Evolutionary conservation across 2,797 vertebrate genomes (phyloP).

Genomic region (Lagocephalus sceleratus): DNA sequence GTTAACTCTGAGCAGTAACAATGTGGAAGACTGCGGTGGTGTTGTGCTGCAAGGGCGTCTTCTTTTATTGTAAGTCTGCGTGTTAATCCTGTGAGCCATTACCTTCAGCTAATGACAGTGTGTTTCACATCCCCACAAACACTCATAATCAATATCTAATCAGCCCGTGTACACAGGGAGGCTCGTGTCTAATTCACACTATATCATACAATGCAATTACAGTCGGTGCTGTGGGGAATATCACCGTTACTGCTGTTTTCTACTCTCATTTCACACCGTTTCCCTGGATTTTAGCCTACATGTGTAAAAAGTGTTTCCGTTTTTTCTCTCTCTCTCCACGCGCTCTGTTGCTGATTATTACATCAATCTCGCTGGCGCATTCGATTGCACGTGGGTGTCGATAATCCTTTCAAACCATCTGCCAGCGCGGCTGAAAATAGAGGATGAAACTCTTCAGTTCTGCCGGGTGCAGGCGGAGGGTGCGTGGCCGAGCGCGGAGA

Average conservation of each 20-base stretch:
- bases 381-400: conserved; percentile 59
- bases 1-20: too few species aligned
- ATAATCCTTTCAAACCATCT: conserved; percentile 60
- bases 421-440: conserved; percentile 58
- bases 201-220: conserved; percentile 26
- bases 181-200: conserved; percentile 19
- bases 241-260: not conserved
- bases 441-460: conserved; percentile 47
- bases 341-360: conserved; percentile 38
- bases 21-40: too few species aligned
- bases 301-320: conserved; percentile 4
- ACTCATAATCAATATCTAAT: conserved; percentile 39
- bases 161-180: conserved; percentile 13
- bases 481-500: conserved; percentile 49
- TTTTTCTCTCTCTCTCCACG: conserved; percentile 33
- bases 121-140: not conserved
- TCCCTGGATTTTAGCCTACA: not conserved
- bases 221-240: not conserved
- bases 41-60: not conserved
- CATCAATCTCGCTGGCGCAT: conserved; percentile 49
- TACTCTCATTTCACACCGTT: conserved; percentile 10
- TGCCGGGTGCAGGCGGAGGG: conserved; percentile 56
- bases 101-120: not conserved
- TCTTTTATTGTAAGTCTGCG: not conserved
- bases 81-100: not conserved